A percentile compares a stretch with the other conserved stretches of the same genome.
Conservation (phyloP, 2,113 vertebrate species). For the Chiloscyllium plagiosum region DNA sequence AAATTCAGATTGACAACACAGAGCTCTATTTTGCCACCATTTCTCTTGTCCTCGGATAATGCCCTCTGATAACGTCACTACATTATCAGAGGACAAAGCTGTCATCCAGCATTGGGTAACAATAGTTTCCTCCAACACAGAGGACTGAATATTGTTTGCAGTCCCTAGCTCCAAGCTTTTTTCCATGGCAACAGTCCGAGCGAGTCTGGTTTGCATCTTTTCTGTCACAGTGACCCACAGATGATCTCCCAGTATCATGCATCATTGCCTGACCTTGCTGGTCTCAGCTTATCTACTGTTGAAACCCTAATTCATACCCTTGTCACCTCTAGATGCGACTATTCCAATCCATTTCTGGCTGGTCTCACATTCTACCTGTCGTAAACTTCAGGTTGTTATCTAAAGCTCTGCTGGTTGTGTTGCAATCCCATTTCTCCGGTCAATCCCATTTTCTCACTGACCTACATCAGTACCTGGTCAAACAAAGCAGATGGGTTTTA, state of each 20-base stretch:
- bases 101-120: not conserved
- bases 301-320: not conserved
- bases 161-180: not conserved
- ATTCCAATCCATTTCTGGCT: not conserved
- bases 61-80: not conserved
- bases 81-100: not conserved
- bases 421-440: not conserved
- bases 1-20: not conserved
- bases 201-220: not conserved
- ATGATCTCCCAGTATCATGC: not conserved
- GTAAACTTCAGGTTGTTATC: not conserved
- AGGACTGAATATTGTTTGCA: not conserved
- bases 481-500: no score
- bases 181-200: not conserved
- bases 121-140: not conserved
- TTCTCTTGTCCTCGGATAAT: no score
- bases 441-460: not conserved
- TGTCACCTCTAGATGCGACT: not conserved
- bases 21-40: not conserved
- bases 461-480: not conserved
- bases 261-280: not conserved
- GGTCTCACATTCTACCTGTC: not conserved
- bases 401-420: not conserved
- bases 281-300: not conserved
- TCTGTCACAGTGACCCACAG: not conserved